Conservation (phyloP, 2,797 vertebrate species). For the Sphenodon punctatus region DNA sequence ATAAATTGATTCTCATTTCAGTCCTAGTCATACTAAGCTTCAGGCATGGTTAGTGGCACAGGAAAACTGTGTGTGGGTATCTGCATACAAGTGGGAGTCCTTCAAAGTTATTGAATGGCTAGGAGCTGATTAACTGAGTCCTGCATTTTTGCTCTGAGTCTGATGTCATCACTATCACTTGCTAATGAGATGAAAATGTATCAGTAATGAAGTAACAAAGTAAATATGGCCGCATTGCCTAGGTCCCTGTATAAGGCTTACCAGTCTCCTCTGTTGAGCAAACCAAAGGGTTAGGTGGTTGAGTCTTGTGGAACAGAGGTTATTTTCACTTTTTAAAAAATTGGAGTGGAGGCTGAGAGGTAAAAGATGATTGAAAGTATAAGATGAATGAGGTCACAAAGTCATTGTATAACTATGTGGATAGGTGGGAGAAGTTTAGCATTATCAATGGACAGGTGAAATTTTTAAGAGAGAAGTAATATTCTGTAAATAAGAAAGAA, state of each 20-base stretch:
- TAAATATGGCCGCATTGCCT: neutral
- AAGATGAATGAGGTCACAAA: neutral
- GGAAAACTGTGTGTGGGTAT: neutral
- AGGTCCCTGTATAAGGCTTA: neutral
- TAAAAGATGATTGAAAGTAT: neutral
- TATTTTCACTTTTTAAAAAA: neutral
- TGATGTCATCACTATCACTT: neutral
- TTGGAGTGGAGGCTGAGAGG: neutral
- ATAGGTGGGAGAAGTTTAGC: neutral
- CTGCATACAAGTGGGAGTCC: neutral
- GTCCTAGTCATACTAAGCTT: no score
- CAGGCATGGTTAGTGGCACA: neutral
- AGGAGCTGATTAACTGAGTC: neutral
- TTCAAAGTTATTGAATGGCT: neutral
- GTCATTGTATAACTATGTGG: neutral
- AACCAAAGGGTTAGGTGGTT: neutral
- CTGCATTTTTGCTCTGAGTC: neutral
- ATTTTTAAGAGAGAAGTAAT: neutral
- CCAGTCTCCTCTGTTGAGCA: neutral
- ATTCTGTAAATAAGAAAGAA: neutral
- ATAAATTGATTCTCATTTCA: no score
- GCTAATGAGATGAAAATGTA: neutral
- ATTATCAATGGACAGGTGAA: neutral
- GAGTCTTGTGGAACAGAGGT: neutral
- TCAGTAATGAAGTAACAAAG: neutral